These are phyloP conservation scores for Ispidina picta DNA, from an alignment of 2,797 vertebrate genomes.

Conservation along the genomic window DNA sequence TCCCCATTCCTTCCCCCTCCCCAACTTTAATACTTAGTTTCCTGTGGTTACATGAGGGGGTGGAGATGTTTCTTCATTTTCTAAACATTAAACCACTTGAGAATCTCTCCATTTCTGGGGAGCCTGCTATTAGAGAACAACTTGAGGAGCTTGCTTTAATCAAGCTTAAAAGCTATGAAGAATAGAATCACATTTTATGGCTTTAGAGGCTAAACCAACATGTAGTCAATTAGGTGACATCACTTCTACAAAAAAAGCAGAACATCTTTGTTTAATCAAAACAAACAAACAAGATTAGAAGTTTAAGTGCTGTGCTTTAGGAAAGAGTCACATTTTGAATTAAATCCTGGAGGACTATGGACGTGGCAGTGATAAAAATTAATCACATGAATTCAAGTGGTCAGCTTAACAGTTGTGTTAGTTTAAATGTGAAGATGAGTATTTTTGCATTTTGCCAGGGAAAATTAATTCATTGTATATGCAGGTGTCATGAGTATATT, in stretches of 20 bases:
- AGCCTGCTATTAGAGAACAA: slow-evolving; percentile 74
- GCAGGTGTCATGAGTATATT: slow-evolving; percentile 42
- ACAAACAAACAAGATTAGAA: slow-evolving; percentile 80
- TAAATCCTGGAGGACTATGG: slow-evolving; percentile 34
- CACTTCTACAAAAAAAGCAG: slow-evolving; percentile 70
- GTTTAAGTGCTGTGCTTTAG: slow-evolving; percentile 61
- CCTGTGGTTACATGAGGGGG: slow-evolving; percentile 80
- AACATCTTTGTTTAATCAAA: slow-evolving; percentile 82
- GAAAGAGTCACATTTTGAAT: slow-evolving; percentile 72
- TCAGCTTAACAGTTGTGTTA: slow-evolving; percentile 45
- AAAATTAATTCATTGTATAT: background rate
- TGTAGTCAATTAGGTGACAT: slow-evolving; percentile 80
- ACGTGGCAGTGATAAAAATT: slow-evolving; percentile 61
- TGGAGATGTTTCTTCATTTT: slow-evolving; percentile 75
- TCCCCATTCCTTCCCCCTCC: slow-evolving; percentile 26
- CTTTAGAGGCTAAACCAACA: slow-evolving; percentile 69
- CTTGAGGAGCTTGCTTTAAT: slow-evolving; percentile 79
- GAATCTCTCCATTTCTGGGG: slow-evolving; percentile 71
- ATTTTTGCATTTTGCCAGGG: background rate
- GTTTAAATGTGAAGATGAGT: background rate
- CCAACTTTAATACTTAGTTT: slow-evolving; percentile 77
- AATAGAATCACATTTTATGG: slow-evolving; percentile 70
- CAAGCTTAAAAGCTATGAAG: slow-evolving; percentile 76
- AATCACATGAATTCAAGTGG: slow-evolving; percentile 64
- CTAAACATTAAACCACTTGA: slow-evolving; percentile 77